Base-by-base conservation (phyloP, 2,797 vertebrate species). In the Lophius americanus region DNA sequence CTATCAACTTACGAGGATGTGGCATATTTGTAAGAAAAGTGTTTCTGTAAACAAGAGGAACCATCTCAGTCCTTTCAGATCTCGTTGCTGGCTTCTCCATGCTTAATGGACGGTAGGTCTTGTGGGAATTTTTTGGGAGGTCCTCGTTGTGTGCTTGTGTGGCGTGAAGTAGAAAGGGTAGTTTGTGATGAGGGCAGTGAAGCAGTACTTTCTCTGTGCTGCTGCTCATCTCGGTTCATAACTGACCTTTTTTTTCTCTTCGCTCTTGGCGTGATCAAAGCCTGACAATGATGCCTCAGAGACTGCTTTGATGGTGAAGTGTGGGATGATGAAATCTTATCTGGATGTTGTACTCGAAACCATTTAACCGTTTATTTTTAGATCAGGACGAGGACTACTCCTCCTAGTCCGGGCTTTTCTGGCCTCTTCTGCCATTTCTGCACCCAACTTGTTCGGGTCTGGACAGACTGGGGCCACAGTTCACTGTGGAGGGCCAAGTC, bases 211-310 rank as follows among this genome's bases (percentile, higher is more conserved):
- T 63, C 14, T 48, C 43, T 58, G 37, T 70, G 49, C 64, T 57
- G 52, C 68, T 49, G 60, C 69, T 84, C 57, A 47, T 68, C 72
- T 42, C 38, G 0, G 10, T 56, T 79, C 55, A 32, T 54, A 83
- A 68, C 59, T 88, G 83, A 86, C 84, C 87, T 68, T 82, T 76
- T 85, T 90, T n/a, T 89, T 13, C 39, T n/a, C 13, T 46, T 42
- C 39, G 8, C 54, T 60, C 66, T 43, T 51, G 23, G 54, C 68
- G 12, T 54, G 64, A 78, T 64, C 52, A 51, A 70, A 46, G 37
- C 73, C 56, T 62, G 62, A 63, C 78, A 82, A n/a, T 68, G 72
- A 80, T 71, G 63, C 81, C 78, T 79, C 39, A 12, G 74, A 81
- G 86, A 78, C 51, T 8, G 50, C 63, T 79, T 61, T 64, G 67